phyloP scores from a whole-genome alignment of 1,140 invertebrate genomes.

The Sycophaga agraensis region DNA sequence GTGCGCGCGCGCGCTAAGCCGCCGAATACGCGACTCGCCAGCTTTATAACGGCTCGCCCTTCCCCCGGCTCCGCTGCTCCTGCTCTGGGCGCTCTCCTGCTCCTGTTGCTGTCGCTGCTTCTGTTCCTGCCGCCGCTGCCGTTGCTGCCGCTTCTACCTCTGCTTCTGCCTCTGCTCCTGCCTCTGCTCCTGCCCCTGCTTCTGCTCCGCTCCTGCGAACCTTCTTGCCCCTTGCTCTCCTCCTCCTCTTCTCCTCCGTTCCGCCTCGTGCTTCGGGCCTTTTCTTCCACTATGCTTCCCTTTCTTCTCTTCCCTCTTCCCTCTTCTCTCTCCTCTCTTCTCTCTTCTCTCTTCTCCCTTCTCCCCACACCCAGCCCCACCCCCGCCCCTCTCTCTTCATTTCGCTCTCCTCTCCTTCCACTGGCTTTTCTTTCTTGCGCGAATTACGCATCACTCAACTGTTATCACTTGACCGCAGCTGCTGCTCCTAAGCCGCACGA shows the following conservation, averaged over 20 bases:
- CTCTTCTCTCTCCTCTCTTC: not conserved
- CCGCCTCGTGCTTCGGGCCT: no score
- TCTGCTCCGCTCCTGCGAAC: not conserved
- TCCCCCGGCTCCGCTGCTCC: slow-evolving; percentile 41
- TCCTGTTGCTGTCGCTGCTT: not conserved
- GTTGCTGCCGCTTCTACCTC: no score
- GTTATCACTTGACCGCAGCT: no score
- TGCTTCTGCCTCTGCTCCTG: slow-evolving; percentile 15
- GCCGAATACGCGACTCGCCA: slow-evolving; percentile 48
- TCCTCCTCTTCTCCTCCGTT: slow-evolving; percentile 17
- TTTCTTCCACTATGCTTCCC: not conserved
- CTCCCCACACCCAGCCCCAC: not conserved
- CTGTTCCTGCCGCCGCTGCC: no score
- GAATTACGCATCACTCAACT: no score
- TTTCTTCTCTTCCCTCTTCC: slow-evolving; percentile 1
- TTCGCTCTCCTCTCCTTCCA: no score
- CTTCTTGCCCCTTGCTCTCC: no score
- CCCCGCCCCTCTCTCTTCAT: not conserved
- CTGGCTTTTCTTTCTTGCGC: no score
- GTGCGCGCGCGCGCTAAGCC: slow-evolving; percentile 38
- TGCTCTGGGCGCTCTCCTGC: no score
- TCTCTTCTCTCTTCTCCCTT: not conserved
- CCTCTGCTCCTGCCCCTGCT: not conserved
- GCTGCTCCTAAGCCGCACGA: no score
- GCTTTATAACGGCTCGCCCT: slow-evolving; percentile 57